These are phyloP conservation scores for Euzophera pinguis DNA, from an alignment of 2,888 invertebrate species.

Conservation along the genomic window DNA sequence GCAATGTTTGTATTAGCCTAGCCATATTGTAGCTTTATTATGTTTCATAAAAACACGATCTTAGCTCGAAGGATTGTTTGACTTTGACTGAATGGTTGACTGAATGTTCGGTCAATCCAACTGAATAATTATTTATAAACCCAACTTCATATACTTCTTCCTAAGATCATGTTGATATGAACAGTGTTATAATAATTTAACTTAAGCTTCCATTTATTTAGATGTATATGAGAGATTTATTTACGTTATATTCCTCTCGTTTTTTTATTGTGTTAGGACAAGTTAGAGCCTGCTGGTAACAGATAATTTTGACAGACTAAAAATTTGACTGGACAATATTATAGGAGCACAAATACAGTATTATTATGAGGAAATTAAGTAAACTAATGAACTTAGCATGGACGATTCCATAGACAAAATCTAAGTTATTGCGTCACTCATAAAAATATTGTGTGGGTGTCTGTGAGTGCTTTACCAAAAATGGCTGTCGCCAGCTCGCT, in stretches of 20 bases:
- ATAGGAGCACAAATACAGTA: no score
- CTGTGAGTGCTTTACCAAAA: background rate
- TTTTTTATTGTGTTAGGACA: no score
- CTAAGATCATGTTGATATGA: background rate
- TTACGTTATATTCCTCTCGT: background rate
- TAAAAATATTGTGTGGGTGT: conserved; percentile 7
- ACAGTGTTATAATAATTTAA: conserved; percentile 6
- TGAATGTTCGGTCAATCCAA: background rate
- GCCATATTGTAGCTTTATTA: conserved; percentile 30
- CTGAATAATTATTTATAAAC: no score
- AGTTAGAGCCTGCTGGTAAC: no score
- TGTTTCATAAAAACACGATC: background rate
- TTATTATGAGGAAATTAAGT: no score
- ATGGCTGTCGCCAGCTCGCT: background rate
- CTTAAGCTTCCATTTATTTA: conserved; percentile 18
- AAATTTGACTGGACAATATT: no score
- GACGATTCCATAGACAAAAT: background rate
- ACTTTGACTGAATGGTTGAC: background rate
- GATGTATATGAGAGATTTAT: conserved; percentile 11
- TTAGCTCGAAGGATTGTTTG: background rate
- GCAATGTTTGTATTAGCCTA: conserved; percentile 27
- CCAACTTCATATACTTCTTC: no score
- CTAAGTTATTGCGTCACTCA: background rate
- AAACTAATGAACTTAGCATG: no score
- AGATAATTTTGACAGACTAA: no score